A percentile compares a stretch with the other conserved stretches of the same genome.
These are phyloP conservation scores for Augiades crinisus DNA, from an alignment of 2,888 invertebrate species.

Conservation along the genomic window DNA sequence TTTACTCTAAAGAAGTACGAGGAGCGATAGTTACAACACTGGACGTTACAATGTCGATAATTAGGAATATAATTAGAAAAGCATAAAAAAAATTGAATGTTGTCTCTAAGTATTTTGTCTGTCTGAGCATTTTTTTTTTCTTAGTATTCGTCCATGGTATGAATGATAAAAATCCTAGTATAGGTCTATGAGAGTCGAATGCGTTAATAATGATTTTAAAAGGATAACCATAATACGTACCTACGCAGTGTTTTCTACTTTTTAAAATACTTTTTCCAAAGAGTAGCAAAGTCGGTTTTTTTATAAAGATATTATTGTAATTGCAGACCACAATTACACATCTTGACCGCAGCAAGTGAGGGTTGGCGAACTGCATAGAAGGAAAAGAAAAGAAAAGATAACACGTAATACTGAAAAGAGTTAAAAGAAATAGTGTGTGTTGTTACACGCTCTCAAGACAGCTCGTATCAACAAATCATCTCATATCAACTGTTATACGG, in stretches of 20 bases:
- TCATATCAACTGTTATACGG: conserved; percentile 7
- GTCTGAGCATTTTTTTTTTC: too few relatives aligned
- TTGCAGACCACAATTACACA: conserved; percentile 18
- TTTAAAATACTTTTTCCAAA: background rate
- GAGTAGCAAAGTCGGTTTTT: background rate
- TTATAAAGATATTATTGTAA: conserved; percentile 19
- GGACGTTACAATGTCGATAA: too few relatives aligned
- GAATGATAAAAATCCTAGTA: too few relatives aligned
- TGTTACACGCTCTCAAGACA: conserved; percentile 15
- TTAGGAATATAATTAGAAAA: too few relatives aligned
- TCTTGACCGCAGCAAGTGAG: conserved; percentile 1
- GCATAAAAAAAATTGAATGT: too few relatives aligned
- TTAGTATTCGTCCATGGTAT: too few relatives aligned
- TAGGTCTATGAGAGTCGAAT: too few relatives aligned
- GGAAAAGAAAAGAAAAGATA: conserved; percentile 10
- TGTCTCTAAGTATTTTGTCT: too few relatives aligned
- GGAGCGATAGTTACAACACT: too few relatives aligned
- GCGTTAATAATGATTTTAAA: too few relatives aligned
- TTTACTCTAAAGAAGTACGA: too few relatives aligned
- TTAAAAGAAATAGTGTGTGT: background rate
- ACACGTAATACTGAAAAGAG: background rate
- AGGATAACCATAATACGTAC: too few relatives aligned
- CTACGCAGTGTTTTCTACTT: background rate
- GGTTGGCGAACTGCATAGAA: conserved; percentile 11
- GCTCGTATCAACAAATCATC: conserved; percentile 5